Evolutionary conservation across 1,140 invertebrate species (phyloP).

Genomic region (Manduca sexta): DNA sequence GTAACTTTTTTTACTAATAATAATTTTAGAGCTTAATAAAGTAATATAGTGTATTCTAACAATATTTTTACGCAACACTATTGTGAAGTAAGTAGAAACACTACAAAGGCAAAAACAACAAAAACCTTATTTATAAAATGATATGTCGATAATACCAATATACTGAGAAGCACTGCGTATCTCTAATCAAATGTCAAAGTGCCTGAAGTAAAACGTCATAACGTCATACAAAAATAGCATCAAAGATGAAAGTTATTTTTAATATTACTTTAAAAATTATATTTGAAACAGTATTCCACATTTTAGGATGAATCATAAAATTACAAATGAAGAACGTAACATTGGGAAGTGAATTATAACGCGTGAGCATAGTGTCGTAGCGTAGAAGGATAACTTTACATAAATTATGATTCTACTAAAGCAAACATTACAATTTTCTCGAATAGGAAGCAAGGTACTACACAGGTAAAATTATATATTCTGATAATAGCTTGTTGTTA

Average conservation of each 20-base stretch:
- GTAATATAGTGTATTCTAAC: too few species aligned
- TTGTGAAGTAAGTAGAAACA: too few species aligned
- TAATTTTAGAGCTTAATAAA: too few species aligned
- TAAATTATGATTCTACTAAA: constrained; percentile 67
- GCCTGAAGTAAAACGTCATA: constrained; percentile 23
- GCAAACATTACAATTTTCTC: constrained; percentile 60
- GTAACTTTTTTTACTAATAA: too few species aligned
- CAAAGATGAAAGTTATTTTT: constrained; percentile 71
- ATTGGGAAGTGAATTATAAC: constrained; percentile 28
- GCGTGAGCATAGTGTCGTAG: constrained; percentile 30
- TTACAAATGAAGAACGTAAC: constrained; percentile 24
- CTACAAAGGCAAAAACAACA: too few species aligned
- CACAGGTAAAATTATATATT: constrained; percentile 40
- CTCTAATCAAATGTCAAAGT: constrained; percentile 14
- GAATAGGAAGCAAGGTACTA: constrained; percentile 60
- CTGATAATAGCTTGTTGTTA: constrained; percentile 3
- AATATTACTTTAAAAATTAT: constrained; percentile 49
- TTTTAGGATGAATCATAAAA: constrained; percentile 37
- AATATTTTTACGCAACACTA: too few species aligned
- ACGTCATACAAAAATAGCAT: constrained; percentile 60
- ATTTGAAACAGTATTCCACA: constrained; percentile 26
- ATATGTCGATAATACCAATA: too few species aligned
- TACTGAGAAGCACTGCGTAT: too few species aligned
- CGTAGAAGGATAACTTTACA: constrained; percentile 41
- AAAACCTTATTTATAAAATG: too few species aligned